Conservation (phyloP, 2,797 vertebrate genomes). For the Anas acuta region DNA sequence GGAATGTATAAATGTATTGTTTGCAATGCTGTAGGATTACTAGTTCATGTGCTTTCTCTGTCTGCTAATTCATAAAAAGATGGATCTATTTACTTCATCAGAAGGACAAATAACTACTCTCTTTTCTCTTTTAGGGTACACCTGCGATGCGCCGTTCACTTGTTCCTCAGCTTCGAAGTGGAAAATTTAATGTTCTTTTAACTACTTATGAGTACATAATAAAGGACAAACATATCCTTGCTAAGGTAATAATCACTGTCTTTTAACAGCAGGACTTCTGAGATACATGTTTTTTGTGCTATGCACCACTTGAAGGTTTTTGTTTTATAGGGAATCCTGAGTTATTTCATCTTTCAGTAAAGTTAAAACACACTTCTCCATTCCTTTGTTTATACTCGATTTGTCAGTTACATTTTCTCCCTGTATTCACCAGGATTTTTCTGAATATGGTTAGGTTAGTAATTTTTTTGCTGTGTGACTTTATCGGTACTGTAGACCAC, state of each 20-base stretch:
- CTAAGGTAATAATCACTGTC: conserved; percentile 85
- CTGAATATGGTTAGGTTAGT: not conserved
- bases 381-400: not conserved
- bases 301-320: not conserved
- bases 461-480: conserved; percentile 39
- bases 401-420: not conserved
- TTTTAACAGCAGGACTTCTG: not conserved
- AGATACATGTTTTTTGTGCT: too few species aligned
- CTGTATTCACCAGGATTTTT: not conserved
- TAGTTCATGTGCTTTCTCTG: not conserved
- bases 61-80: not conserved
- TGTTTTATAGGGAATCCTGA: not conserved
- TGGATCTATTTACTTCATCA: not conserved
- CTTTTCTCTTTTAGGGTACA: conserved; percentile 84
- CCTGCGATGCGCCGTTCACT: conserved; percentile 91
- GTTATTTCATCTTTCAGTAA: not conserved
- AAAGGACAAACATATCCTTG: conserved; percentile 98
- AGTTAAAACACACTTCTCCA: not conserved
- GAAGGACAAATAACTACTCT: not conserved
- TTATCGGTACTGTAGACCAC: not conserved
- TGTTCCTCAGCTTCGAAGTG: conserved; percentile 92
- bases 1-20: not conserved
- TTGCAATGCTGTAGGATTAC: not conserved
- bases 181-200: conserved; percentile 96
- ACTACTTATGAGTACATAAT: conserved; percentile 99